These are phyloP conservation scores for Baryphthengus martii DNA, from an alignment of 2,113 vertebrate species.

Conservation along the genomic window DNA sequence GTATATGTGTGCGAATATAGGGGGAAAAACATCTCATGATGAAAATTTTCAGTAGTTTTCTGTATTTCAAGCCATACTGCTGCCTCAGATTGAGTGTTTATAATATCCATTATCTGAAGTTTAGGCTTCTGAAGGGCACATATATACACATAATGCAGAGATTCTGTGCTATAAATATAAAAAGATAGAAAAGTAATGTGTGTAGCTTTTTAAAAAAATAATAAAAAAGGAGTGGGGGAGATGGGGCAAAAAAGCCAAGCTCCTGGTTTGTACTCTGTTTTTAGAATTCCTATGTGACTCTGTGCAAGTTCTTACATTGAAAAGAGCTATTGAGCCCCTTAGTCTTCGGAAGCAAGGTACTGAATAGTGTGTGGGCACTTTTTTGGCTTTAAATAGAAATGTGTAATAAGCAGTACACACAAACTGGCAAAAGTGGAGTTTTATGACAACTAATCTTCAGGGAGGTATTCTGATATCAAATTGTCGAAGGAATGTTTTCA, in stretches of 20 bases:
- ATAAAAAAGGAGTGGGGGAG: fast-evolving
- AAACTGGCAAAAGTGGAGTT: not conserved
- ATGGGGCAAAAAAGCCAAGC: not conserved
- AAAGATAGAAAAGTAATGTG: not conserved
- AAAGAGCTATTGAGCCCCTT: not conserved
- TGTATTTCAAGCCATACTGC: not conserved
- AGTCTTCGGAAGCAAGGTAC: not conserved
- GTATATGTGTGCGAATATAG: not conserved
- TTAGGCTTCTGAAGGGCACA: not conserved
- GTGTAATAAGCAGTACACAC: not conserved
- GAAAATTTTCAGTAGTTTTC: not conserved
- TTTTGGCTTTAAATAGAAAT: not conserved
- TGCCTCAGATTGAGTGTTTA: not conserved
- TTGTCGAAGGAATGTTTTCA: not conserved
- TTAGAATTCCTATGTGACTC: not conserved
- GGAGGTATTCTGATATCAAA: not conserved
- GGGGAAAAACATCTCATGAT: not conserved
- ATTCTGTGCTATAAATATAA: not conserved
- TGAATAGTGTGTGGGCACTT: not conserved
- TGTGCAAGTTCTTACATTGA: not conserved
- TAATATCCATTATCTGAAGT: not conserved
- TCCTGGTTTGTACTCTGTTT: not conserved
- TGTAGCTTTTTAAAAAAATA: not conserved
- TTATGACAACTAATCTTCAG: not conserved
- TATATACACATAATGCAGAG: not conserved